phyloP scores from a whole-genome alignment of 2,797 vertebrate genomes.

The Echeneis naucrates region DNA sequence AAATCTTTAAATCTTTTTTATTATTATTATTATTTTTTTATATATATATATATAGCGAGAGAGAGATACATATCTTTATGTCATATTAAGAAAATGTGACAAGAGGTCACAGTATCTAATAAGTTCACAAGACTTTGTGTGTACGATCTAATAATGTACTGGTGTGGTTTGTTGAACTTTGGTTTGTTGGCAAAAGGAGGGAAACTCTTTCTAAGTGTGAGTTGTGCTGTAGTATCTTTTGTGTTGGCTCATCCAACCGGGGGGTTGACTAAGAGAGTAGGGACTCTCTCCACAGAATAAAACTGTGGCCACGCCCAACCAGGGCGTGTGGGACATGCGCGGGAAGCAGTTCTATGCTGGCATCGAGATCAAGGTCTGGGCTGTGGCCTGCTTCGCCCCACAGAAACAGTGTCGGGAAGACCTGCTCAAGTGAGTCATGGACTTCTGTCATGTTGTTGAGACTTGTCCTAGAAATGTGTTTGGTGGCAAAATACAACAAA shows the following conservation, averaged over 20 bases:
- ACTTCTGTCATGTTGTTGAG: background rate
- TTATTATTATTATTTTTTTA: too few relatives aligned
- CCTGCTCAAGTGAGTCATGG: constrained; percentile 93
- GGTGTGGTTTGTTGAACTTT: background rate
- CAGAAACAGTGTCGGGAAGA: constrained; percentile 99
- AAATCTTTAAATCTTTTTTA: too few relatives aligned
- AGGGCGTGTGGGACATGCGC: constrained; percentile 99
- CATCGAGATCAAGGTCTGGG: constrained; percentile 99
- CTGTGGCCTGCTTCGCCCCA: constrained; percentile 98
- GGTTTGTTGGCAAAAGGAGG: background rate
- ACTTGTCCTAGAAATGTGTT: background rate
- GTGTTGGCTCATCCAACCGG: constrained; percentile 55
- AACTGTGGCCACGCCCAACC: constrained; percentile 99
- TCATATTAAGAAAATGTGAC: background rate
- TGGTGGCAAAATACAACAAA: background rate
- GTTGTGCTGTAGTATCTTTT: constrained; percentile 25
- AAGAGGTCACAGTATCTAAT: background rate
- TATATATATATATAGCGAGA: too few relatives aligned
- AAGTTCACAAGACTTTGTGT: background rate
- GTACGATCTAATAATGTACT: background rate
- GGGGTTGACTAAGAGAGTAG: constrained; percentile 87
- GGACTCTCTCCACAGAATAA: constrained; percentile 94
- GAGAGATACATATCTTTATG: too few relatives aligned
- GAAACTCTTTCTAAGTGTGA: background rate
- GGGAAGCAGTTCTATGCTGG: constrained; percentile 99